Conservation (phyloP, 2,888 invertebrate genomes). For the Buathra laborator region DNA sequence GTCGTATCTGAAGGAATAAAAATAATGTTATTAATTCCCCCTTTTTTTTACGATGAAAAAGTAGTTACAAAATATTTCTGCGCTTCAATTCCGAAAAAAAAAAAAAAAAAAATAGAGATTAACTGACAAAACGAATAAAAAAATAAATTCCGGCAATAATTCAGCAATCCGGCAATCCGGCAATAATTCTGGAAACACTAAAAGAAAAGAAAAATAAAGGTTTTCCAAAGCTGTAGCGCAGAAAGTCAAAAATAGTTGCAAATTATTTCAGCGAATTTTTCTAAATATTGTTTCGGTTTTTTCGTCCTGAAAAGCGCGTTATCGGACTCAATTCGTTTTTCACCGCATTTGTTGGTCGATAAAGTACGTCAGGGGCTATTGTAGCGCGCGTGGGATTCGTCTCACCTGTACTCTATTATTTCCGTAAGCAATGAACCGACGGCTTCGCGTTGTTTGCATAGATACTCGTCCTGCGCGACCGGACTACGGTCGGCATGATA, state of each 20-base stretch:
- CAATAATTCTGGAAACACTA: too few species aligned
- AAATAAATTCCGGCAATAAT: too few species aligned
- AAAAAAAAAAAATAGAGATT: too few species aligned
- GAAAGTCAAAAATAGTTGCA: too few species aligned
- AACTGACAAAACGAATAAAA: too few species aligned
- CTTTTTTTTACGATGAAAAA: too few species aligned
- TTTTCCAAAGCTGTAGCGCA: too few species aligned
- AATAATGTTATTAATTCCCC: neutral
- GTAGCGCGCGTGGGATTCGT: constrained; percentile 15
- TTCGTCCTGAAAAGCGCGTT: neutral
- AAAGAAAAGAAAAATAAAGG: too few species aligned
- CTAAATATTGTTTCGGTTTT: neutral
- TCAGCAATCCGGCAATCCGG: too few species aligned
- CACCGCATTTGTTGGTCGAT: neutral
- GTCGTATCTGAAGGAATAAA: constrained; percentile 73
- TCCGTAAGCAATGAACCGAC: constrained; percentile 90
- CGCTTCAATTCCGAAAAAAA: too few species aligned
- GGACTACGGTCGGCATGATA: constrained; percentile 91
- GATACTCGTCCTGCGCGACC: constrained; percentile 91
- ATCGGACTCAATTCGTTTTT: constrained; percentile 8
- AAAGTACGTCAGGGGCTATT: neutral
- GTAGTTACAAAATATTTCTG: too few species aligned
- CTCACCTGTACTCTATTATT: constrained; percentile 91
- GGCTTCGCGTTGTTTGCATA: constrained; percentile 90
- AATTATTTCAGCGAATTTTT: too few species aligned